Evolutionary conservation across 2,113 vertebrate species (phyloP).

Genomic region (Hassar affinis): DNA sequence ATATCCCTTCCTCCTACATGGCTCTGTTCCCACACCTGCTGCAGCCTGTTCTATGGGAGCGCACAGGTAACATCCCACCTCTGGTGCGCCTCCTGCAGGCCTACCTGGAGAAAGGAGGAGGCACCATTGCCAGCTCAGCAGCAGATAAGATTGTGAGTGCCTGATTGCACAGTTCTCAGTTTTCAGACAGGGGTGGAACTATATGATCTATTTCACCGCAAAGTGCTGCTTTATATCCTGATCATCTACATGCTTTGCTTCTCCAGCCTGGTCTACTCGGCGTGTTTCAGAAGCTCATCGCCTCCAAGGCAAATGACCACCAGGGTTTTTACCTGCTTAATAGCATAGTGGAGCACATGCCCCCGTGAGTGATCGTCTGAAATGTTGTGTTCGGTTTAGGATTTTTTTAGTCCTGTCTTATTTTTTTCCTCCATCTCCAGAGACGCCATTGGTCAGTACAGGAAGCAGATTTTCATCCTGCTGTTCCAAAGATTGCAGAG

Average conservation of each 20-base stretch:
- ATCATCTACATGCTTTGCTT: neutral
- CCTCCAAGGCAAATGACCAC: conserved; percentile 97
- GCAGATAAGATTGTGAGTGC: conserved; percentile 92
- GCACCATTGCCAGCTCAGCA: conserved; percentile 81
- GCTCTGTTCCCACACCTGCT: conserved; percentile 94
- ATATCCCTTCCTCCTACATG: conserved; percentile 92
- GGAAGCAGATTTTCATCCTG: conserved; percentile 96
- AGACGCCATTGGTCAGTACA: conserved; percentile 89
- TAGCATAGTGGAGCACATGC: conserved; percentile 96
- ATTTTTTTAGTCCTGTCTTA: neutral
- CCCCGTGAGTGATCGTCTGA: conserved; percentile 77
- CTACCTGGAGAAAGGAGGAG: conserved; percentile 86
- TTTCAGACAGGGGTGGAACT: neutral
- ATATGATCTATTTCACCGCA: neutral
- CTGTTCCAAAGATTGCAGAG: conserved; percentile 97
- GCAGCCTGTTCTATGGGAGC: conserved; percentile 93
- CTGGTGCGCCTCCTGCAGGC: conserved; percentile 95
- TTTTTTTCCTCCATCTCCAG: conserved; percentile 65
- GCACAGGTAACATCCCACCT: conserved; percentile 94
- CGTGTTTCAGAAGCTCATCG: conserved; percentile 97
- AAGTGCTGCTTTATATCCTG: neutral
- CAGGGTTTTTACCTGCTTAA: conserved; percentile 97
- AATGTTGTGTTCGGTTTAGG: neutral
- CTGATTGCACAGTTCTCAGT: neutral
- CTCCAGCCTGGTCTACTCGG: conserved; percentile 90